Evolutionary conservation across 2,888 invertebrate species (phyloP).

Genomic region (Coleophora flavipennella): DNA sequence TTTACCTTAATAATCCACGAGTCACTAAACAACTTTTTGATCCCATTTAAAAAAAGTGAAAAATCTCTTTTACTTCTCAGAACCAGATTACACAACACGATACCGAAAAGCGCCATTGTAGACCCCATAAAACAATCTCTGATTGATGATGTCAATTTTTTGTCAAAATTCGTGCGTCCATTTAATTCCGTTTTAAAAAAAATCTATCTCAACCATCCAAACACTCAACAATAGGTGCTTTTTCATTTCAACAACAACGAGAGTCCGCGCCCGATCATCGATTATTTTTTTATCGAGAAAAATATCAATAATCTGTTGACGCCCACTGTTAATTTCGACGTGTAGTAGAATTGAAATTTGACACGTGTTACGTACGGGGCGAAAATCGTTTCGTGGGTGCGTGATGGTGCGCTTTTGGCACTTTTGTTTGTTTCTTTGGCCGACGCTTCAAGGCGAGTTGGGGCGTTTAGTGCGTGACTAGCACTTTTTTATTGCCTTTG

Average conservation of each 20-base stretch:
- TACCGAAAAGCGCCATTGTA: constrained; percentile 53
- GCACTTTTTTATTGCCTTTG: constrained; percentile 64
- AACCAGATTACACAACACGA: constrained; percentile 53
- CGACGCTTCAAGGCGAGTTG: constrained; percentile 42
- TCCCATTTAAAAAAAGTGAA: constrained; percentile 47
- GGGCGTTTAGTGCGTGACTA: constrained; percentile 66
- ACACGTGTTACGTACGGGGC: constrained; percentile 69
- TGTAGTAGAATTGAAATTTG: constrained; percentile 67
- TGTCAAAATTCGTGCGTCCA: constrained; percentile 49
- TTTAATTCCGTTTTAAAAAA: constrained; percentile 45
- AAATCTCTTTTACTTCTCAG: constrained; percentile 50
- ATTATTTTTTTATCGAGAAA: constrained; percentile 68
- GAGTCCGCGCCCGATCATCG: constrained; percentile 61
- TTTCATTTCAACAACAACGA: constrained; percentile 44
- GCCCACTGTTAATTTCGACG: constrained; percentile 71
- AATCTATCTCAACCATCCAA: constrained; percentile 45
- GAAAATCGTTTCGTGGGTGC: constrained; percentile 66
- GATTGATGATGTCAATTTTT: constrained; percentile 67
- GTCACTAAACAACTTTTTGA: constrained; percentile 43
- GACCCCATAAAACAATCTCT: constrained; percentile 60
- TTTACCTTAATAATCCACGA: constrained; percentile 11
- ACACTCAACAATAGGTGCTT: constrained; percentile 60
- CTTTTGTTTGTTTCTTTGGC: constrained; percentile 65
- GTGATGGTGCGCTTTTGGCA: constrained; percentile 62
- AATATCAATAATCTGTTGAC: constrained; percentile 71